Base-by-base conservation (phyloP, 1,140 invertebrate species). In the Polypedilum vanderplanki region DNA sequence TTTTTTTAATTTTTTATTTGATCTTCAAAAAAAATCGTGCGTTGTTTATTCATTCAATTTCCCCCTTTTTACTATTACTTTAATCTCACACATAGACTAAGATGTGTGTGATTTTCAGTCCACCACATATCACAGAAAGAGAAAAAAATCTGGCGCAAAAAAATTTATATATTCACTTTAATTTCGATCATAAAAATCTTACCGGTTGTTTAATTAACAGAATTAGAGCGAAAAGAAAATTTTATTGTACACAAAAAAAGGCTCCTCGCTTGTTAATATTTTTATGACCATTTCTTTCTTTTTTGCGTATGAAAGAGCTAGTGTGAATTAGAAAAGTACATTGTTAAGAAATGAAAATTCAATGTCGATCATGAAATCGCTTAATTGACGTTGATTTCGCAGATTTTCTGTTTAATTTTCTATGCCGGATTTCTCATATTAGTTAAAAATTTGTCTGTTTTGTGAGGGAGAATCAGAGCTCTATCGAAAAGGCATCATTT, bases 1-100 rank as follows among this genome's bases (percentile, higher is more conserved):
- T 70, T 7, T 20, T 70, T 70, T 70, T 70, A 70, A 70, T 70
- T 70, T 70, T 70, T 70, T 70, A 70, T 70, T 70, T 70, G 65
- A 70, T 70, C 65, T 70, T 70, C 65, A 67, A 67, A 67, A 46
- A 46, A 46, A 46, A 46, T 46, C 41, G 2, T 15, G 41, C 17
- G 7, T 67, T 67, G 64, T 67, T 67, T 67, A 67, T 20, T 67
- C 64, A 20, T 18, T 18, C 64, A 67, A 18, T 67, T 67, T 20
- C 64, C 64, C 18, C 17, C 64, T 57, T 17, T 15, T 12, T 57
- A 57, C 46, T 17, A 12, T 15, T 57, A 57, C n/a, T 17, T 57
- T 15, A 17, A 15, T 12, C 46, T 57, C 46, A 12, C 46, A 57
- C 8, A 12, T 57, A n/a, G n/a, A 57, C n/a, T 7, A 12, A 57